Conservation (phyloP, 2,797 vertebrate genomes). For the Brachymystax lenok region DNA sequence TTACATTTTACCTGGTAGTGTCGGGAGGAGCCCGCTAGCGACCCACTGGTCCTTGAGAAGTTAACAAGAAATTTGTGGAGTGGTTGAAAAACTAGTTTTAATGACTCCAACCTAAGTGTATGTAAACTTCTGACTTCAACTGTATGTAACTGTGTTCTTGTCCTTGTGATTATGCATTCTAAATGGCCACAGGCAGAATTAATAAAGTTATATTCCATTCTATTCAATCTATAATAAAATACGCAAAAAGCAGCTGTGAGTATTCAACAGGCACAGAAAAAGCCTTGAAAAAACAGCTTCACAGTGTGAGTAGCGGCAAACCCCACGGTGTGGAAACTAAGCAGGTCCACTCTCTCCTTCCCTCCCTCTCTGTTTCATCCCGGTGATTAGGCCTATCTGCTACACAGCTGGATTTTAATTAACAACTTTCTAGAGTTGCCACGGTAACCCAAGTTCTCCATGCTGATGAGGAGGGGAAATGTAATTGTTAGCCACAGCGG, state of each 20-base stretch:
- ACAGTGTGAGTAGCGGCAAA: slow-evolving; percentile 18
- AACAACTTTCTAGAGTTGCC: slow-evolving; percentile 52
- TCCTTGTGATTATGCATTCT: background rate
- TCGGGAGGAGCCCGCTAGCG: no score
- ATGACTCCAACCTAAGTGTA: no score
- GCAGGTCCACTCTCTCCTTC: slow-evolving; percentile 57
- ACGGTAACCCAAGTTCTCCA: background rate
- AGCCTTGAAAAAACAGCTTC: background rate
- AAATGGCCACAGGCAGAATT: background rate
- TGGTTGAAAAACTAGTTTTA: no score
- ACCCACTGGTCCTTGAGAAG: no score
- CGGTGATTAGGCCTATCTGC: slow-evolving; percentile 68
- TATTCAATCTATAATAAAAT: background rate
- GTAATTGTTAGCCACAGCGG: slow-evolving; percentile 60
- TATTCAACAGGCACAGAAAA: background rate
- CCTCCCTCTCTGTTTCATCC: slow-evolving; percentile 62
- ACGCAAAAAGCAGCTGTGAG: background rate
- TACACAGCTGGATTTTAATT: slow-evolving; percentile 77
- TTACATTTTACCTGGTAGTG: no score
- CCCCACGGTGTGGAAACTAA: slow-evolving; percentile 56
- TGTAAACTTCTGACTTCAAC: no score
- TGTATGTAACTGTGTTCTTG: background rate
- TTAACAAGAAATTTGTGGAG: no score
- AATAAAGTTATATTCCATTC: background rate
- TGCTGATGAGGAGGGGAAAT: slow-evolving; percentile 37